Conservation (phyloP, 2,797 vertebrate species). For the Thripadectes ignobilis region DNA sequence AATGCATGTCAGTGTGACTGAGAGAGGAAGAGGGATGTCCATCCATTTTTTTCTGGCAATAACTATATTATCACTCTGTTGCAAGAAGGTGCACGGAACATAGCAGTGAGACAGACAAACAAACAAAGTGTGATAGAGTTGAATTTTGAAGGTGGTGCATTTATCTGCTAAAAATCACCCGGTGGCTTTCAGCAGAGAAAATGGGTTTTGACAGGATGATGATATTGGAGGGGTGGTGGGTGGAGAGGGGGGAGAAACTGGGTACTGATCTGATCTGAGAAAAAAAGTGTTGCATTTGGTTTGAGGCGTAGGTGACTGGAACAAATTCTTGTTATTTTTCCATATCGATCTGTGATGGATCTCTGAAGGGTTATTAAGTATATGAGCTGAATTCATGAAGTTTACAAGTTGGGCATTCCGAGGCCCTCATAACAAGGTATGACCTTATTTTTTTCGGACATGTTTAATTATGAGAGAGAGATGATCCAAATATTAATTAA, state of each 20-base stretch:
- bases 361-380: background rate
- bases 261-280: background rate
- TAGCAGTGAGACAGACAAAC: slow-evolving; percentile 9
- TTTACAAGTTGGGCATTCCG: background rate
- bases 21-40: slow-evolving; percentile 34
- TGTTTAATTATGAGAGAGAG: background rate
- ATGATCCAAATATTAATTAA: background rate
- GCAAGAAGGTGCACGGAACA: background rate
- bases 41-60: slow-evolving; percentile 45
- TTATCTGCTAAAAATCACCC: slow-evolving; percentile 44
- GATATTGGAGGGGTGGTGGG: background rate
- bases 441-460: background rate
- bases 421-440: background rate
- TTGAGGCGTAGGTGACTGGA: background rate
- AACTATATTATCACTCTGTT: slow-evolving; percentile 48
- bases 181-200: slow-evolving; percentile 19
- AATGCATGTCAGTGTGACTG: slow-evolving; percentile 55
- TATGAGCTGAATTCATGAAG: background rate
- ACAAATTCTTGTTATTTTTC: background rate
- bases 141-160: slow-evolving; percentile 22
- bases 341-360: background rate
- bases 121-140: slow-evolving; percentile 16
- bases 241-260: background rate
- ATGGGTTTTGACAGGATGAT: slow-evolving; percentile 7
- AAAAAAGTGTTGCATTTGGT: background rate